Evolutionary conservation across 2,797 vertebrate genomes (phyloP).

Genomic region (Echeneis naucrates): DNA sequence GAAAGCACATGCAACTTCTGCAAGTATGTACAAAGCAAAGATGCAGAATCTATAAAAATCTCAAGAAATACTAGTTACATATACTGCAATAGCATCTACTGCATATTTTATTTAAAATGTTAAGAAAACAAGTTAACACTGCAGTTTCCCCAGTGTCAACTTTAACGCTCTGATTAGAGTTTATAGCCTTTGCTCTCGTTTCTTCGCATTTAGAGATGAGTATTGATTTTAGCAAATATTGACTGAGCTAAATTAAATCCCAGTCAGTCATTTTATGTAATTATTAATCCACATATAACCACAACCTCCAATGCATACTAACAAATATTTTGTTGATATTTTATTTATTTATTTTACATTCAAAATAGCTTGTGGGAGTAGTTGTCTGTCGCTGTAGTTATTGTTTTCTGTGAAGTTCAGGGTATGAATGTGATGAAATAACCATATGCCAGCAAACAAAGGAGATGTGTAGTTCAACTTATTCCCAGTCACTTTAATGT

Average conservation of each 20-base stretch:
- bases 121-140: neutral
- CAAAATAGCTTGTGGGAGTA: no score
- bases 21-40: neutral
- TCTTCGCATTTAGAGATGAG: constrained; percentile 5
- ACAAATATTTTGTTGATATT: neutral
- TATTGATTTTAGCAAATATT: constrained; percentile 36
- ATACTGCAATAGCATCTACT: neutral
- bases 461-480: neutral
- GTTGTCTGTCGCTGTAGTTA: no score
- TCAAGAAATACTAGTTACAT: neutral
- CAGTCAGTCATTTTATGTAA: constrained; percentile 12
- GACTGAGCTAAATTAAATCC: constrained; percentile 16
- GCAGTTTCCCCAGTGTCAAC: neutral
- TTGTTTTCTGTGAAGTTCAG: neutral
- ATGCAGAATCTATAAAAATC: neutral
- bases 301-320: constrained; percentile 1
- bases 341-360: no score
- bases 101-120: neutral
- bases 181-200: neutral
- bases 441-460: neutral
- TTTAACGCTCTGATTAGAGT: neutral
- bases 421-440: neutral
- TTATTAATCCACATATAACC: constrained; percentile 8
- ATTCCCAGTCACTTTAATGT: constrained; percentile 1
- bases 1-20: neutral